Conservation (phyloP, 2,888 invertebrate species). For the Caenorhabditis auriculariae region DNA sequence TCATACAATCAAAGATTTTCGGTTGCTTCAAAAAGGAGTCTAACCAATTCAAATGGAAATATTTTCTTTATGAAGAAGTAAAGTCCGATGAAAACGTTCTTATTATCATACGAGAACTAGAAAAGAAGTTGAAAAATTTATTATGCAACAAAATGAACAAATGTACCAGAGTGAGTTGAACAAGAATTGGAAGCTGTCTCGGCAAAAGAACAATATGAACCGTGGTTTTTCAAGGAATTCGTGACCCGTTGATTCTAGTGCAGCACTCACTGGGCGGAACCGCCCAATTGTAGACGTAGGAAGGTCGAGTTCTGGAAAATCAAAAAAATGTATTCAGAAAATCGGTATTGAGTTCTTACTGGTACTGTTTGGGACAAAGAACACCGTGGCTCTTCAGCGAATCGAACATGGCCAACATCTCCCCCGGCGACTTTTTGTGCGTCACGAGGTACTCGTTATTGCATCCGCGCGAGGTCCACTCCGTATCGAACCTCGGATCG, state of each 20-base stretch:
- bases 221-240: slow-evolving; percentile 32
- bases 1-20: too few species aligned
- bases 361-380: slow-evolving; percentile 46
- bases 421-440: slow-evolving; percentile 76
- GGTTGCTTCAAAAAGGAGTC: too few species aligned
- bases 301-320: slow-evolving; percentile 67
- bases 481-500: slow-evolving; percentile 90
- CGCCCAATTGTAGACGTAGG: slow-evolving; percentile 83
- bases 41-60: neutral
- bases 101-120: neutral
- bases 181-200: neutral
- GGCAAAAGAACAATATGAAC: neutral
- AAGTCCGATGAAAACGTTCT: neutral
- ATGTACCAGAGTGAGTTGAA: neutral
- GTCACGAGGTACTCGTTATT: slow-evolving; percentile 80
- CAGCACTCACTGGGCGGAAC: slow-evolving; percentile 82
- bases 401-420: slow-evolving; percentile 45
- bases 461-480: slow-evolving; percentile 80
- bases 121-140: neutral
- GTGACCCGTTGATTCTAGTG: slow-evolving; percentile 57
- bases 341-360: too few species aligned
- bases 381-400: slow-evolving; percentile 38
- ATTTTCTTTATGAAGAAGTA: neutral
- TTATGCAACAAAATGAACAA: neutral
- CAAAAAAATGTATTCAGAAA: too few species aligned